A percentile compares a stretch with the other conserved stretches of the same genome.
Conservation (phyloP, 2,888 invertebrate species). For the Sinohyriopsis cumingii region DNA sequence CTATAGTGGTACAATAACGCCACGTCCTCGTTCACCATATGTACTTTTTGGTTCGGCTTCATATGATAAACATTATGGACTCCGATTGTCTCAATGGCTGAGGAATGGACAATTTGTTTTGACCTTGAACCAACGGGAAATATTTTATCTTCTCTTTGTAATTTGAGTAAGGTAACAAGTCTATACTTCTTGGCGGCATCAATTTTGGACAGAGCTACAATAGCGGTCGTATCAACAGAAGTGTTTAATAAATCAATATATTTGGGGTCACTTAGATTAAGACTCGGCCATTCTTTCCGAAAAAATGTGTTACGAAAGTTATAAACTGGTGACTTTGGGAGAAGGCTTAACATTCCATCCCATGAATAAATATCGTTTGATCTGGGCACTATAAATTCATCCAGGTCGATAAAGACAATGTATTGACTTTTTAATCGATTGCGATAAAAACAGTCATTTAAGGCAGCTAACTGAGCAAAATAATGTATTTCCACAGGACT, state of each 20-base stretch:
- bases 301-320: constrained; percentile 52
- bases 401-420: constrained; percentile 66
- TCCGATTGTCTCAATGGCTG: constrained; percentile 40
- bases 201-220: constrained; percentile 22
- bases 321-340: constrained; percentile 16
- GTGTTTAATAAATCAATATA: no score
- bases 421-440: constrained; percentile 48
- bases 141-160: constrained; percentile 39
- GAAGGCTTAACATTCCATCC: constrained; percentile 37
- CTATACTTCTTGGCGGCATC: constrained; percentile 35
- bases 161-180: constrained; percentile 47
- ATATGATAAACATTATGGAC: constrained; percentile 48
- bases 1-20: constrained; percentile 59
- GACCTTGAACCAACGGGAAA: constrained; percentile 38
- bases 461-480: constrained; percentile 65
- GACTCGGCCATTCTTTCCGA: constrained; percentile 52
- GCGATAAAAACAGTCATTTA: constrained; percentile 69
- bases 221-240: background rate
- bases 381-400: constrained; percentile 68
- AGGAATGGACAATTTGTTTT: constrained; percentile 54
- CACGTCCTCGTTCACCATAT: constrained; percentile 15
- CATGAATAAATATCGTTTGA: constrained; percentile 32
- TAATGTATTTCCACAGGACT: constrained; percentile 59
- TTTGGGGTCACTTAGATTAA: background rate
- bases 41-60: constrained; percentile 6